Evolutionary conservation across 2,888 invertebrate species (phyloP).

Genomic region (Periphyllus acericola): DNA sequence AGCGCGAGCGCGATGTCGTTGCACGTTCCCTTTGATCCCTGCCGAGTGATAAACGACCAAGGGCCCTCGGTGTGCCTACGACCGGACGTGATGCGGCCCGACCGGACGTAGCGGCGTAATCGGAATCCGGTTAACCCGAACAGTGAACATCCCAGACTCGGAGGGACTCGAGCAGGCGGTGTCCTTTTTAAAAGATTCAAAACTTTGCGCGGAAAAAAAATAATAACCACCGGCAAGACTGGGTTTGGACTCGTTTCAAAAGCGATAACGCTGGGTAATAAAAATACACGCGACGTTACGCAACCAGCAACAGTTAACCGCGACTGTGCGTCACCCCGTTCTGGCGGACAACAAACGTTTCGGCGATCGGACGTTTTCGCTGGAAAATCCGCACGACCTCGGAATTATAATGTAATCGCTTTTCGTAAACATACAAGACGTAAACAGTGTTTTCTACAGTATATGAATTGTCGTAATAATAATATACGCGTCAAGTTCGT

Average conservation of each 20-base stretch:
- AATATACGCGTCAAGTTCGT: background rate
- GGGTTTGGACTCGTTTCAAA: slow-evolving; percentile 26
- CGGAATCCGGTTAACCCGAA: background rate
- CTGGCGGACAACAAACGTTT: background rate
- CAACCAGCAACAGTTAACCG: background rate
- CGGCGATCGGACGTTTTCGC: background rate
- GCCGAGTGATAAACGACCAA: background rate
- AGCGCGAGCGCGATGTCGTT: background rate
- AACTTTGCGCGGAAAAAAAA: background rate
- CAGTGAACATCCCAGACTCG: background rate
- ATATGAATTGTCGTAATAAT: background rate
- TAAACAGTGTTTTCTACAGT: background rate
- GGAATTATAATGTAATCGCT: background rate
- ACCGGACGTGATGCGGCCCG: background rate
- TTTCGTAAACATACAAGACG: background rate
- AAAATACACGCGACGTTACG: slow-evolving; percentile 1
- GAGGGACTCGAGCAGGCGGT: background rate
- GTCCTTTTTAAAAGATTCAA: background rate
- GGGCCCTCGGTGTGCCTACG: too few relatives aligned
- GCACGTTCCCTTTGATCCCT: background rate
- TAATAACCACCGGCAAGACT: background rate
- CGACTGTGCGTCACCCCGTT: background rate
- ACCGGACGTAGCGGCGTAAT: background rate
- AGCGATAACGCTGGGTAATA: background rate
- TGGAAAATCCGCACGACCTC: background rate